Conservation (phyloP, 2,888 invertebrate species). For the Parthenolecanium corni region DNA sequence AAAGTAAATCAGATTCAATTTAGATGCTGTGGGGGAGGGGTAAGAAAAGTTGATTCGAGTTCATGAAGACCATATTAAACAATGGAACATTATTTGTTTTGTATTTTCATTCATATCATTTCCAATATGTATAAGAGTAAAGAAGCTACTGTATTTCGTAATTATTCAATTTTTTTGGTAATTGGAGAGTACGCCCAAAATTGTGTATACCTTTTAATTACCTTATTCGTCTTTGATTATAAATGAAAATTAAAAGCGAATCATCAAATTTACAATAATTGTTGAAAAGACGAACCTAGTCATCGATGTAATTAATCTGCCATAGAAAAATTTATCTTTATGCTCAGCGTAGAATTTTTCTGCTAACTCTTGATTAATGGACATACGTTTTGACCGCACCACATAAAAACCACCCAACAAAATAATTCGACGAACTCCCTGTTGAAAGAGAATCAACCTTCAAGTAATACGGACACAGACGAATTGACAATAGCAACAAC, state of each 20-base stretch:
- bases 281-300: constrained; percentile 46
- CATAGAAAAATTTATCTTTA: constrained; percentile 67
- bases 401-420: constrained; percentile 57
- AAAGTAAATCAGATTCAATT: no score
- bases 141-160: no score
- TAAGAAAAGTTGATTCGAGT: no score
- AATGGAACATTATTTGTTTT: no score
- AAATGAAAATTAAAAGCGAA: not conserved
- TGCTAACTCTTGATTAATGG: constrained; percentile 51
- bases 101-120: no score
- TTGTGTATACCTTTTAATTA: no score
- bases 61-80: no score
- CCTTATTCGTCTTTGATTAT: not conserved
- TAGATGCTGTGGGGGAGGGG: no score
- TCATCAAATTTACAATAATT: not conserved
- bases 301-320: constrained; percentile 71
- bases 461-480: not conserved
- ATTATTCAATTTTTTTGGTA: no score
- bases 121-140: no score
- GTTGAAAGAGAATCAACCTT: constrained; percentile 34
- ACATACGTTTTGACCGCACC: constrained; percentile 53
- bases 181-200: no score
- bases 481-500: not conserved
- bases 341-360: constrained; percentile 73
- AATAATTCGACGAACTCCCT: constrained; percentile 56